These are phyloP conservation scores for Netelia melanura DNA, from an alignment of 2,888 invertebrate species.

Conservation along the genomic window DNA sequence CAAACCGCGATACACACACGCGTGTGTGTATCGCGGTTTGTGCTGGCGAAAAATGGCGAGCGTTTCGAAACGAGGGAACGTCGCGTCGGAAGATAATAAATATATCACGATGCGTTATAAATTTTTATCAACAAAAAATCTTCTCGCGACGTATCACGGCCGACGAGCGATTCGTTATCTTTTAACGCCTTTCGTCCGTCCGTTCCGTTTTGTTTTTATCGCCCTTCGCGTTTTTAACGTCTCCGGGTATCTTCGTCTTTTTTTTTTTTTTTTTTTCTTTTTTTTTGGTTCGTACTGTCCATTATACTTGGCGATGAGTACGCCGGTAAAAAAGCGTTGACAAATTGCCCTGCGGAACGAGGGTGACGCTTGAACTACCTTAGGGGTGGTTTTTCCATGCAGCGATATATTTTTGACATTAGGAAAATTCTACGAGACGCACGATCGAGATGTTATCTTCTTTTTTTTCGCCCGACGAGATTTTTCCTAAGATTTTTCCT, in stretches of 20 bases:
- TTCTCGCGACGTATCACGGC: slow-evolving; percentile 19
- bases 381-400: no score
- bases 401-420: no score
- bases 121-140: slow-evolving; percentile 66
- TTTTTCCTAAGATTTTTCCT: no score
- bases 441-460: no score
- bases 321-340: not conserved
- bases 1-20: not conserved
- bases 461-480: no score
- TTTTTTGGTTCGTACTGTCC: slow-evolving; percentile 3
- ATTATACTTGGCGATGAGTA: slow-evolving; percentile 33
- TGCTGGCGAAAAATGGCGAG: slow-evolving; percentile 9
- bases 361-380: no score
- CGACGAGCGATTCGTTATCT: slow-evolving; percentile 55
- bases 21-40: not conserved
- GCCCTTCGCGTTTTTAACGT: not conserved
- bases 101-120: slow-evolving; percentile 65
- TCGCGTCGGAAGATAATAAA: slow-evolving; percentile 62
- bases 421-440: no score
- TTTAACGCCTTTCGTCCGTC: slow-evolving; percentile 37
- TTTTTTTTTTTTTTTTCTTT: not conserved
- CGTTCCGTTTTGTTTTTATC: not conserved
- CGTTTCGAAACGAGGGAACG: slow-evolving; percentile 43
- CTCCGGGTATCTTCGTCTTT: not conserved
- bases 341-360: no score